Evolutionary conservation across 2,797 vertebrate genomes (phyloP).

Genomic region (Rhinophrynus dorsalis): DNA sequence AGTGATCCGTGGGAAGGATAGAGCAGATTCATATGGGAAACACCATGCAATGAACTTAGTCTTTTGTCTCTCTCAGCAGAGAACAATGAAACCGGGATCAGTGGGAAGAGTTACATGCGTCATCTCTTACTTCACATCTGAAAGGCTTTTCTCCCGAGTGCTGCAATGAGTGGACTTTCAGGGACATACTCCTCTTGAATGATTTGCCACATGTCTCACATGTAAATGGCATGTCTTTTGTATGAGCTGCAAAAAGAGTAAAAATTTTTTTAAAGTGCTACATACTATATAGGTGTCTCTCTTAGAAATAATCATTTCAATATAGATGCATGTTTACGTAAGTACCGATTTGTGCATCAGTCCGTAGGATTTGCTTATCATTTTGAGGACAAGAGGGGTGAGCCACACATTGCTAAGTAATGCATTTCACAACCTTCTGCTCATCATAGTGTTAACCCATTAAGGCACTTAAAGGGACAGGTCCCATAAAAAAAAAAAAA

Average conservation of each 20-base stretch:
- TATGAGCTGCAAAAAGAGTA: conserved; percentile 83
- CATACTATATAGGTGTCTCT: too few relatives aligned
- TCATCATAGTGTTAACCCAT: too few relatives aligned
- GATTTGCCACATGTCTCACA: conserved; percentile 98
- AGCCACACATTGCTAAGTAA: too few relatives aligned
- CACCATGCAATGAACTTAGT: too few relatives aligned
- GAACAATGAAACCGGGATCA: background rate
- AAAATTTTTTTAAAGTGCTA: background rate
- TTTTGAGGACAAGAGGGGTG: too few relatives aligned
- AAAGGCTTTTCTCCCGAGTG: conserved; percentile 98
- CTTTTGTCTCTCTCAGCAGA: background rate
- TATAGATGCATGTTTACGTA: too few relatives aligned
- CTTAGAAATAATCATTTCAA: too few relatives aligned
- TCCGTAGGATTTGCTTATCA: too few relatives aligned
- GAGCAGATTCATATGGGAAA: background rate
- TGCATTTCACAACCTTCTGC: too few relatives aligned
- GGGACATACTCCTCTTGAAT: conserved; percentile 97
- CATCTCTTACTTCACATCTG: conserved; percentile 87
- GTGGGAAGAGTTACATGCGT: background rate
- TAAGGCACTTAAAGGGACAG: too few relatives aligned
- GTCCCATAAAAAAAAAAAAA: too few relatives aligned
- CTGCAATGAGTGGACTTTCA: conserved; percentile 96
- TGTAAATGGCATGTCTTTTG: conserved; percentile 98
- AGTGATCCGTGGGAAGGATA: background rate
- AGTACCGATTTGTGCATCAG: too few relatives aligned